phyloP scores from a whole-genome alignment of 2,113 vertebrate genomes.

The Heptranchias perlo region DNA sequence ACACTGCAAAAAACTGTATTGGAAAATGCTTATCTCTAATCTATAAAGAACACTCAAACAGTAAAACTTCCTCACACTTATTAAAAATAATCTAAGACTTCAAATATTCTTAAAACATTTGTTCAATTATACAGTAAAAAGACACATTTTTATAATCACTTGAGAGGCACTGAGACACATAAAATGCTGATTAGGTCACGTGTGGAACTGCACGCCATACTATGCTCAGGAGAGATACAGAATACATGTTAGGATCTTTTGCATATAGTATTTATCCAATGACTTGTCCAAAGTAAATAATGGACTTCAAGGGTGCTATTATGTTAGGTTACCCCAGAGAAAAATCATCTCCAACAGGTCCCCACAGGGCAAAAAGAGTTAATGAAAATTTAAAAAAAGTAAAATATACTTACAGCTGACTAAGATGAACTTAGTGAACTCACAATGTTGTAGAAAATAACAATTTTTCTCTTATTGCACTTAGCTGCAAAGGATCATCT shows the following conservation, averaged over 20 bases:
- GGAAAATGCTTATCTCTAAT: not conserved
- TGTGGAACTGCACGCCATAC: not conserved
- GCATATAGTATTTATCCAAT: not conserved
- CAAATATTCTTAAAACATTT: not conserved
- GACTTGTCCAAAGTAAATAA: not conserved
- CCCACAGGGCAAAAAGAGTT: not conserved
- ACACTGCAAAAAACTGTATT: not conserved
- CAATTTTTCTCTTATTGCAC: not conserved
- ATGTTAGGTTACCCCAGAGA: not conserved
- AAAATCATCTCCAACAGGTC: not conserved
- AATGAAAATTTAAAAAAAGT: not conserved
- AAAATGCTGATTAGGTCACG: not conserved
- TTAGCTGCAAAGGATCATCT: not conserved
- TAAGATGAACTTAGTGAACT: not conserved
- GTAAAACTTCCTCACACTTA: not conserved
- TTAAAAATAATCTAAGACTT: not conserved
- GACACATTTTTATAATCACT: not conserved
- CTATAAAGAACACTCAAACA: not conserved
- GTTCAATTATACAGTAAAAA: not conserved
- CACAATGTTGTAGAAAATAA: not conserved
- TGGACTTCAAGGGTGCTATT: not conserved
- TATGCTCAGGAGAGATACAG: not conserved
- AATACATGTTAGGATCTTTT: too few species aligned
- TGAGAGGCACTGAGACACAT: too few species aligned
- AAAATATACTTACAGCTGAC: not conserved